Evolutionary conservation across 2,888 invertebrate species (phyloP).

Genomic region (Epinotia ramella): DNA sequence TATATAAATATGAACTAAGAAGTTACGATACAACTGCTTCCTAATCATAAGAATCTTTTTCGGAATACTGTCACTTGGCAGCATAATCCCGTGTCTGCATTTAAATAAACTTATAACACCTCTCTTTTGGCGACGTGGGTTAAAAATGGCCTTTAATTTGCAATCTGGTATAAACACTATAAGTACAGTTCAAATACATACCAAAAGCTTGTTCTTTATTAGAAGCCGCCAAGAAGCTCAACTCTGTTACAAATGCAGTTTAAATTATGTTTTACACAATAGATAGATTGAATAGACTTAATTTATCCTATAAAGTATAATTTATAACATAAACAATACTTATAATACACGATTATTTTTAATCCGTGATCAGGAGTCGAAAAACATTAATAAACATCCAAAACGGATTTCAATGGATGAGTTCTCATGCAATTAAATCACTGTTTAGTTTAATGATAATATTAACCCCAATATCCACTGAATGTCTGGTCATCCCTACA

Average conservation of each 20-base stretch:
- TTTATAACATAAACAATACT: neutral
- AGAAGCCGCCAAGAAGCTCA: too few species aligned
- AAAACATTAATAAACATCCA: too few species aligned
- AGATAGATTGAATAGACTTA: neutral
- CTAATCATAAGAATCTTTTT: conserved; percentile 21
- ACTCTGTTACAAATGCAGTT: too few species aligned
- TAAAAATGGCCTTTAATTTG: neutral
- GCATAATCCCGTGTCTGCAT: neutral
- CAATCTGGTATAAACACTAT: neutral
- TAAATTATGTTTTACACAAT: neutral
- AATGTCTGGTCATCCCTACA: too few species aligned
- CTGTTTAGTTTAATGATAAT: too few species aligned
- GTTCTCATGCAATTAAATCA: too few species aligned
- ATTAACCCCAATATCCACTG: too few species aligned
- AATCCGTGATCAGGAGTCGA: too few species aligned
- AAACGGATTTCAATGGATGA: too few species aligned
- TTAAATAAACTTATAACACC: neutral
- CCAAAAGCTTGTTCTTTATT: neutral
- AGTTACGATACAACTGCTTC: conserved; percentile 12
- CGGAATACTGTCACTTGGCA: conserved; percentile 28
- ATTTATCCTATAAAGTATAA: neutral
- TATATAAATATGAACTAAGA: neutral
- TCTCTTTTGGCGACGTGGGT: too few species aligned
- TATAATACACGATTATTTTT: too few species aligned
- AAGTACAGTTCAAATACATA: neutral